Evolutionary conservation across 2,888 invertebrate species (phyloP), one percentile per base, ranked within the genome.

Genomic region (Pediacus dermestoides): DNA sequence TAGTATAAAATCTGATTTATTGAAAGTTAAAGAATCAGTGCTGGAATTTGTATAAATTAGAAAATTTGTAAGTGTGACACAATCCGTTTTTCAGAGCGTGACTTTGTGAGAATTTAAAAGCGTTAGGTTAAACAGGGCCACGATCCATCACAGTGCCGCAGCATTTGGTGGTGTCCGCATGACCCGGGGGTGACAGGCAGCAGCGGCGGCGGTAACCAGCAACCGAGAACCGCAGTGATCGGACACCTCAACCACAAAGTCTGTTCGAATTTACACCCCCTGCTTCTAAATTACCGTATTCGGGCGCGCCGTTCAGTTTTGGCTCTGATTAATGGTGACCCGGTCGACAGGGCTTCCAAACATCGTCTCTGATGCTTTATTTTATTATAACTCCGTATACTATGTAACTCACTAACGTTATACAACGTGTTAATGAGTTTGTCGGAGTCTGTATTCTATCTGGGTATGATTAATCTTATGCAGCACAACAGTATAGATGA

Each of bases 201-300:
- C 21, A 18, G 21, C n/a, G n/a, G n/a, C 15, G 22, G 22, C 32
- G 21, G 34, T 16, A 25, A 15, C 34, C 34, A 15, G 34, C 10
- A 15, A 34, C 34, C 25, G n/a, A 13, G 25, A 25, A 46, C 46
- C 43, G 40, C 46, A 43, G 34, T 36, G 46, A 43, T 43, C 40
- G 46, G 35, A 46, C 43, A 36, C 39, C 39, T 35, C 35, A 18
- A 34, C 33, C 38, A 16, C 37, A 23, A 31, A 38, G 33, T 30
- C 37, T 11, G 41, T 35, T 30, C 36, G 41, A 36, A 42, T 44
- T 48, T 42, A 37, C 42, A 44, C 47, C 44, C 40, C 42, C 34
- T 40, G 21, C 6, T 7, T 37, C 37, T 37, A 38, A 39, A 44
- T 40, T 39, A 41, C 30, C 30, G 36, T 16, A 16, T 16, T 8